Evolutionary conservation across 1,140 invertebrate genomes (phyloP).

Genomic region (Drosophila bifasciata): DNA sequence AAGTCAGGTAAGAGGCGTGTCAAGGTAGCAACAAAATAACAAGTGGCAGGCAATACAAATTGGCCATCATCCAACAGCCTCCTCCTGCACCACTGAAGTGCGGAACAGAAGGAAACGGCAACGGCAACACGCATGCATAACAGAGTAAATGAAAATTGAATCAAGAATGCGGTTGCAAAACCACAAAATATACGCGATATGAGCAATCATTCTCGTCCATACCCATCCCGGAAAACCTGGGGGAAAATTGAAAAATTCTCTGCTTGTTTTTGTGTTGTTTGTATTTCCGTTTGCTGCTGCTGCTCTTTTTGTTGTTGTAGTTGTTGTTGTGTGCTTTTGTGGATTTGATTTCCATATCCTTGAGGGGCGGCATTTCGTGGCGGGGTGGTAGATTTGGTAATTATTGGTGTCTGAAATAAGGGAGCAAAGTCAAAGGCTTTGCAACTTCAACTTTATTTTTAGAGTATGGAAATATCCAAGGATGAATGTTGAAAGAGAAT

Average conservation of each 20-base stretch:
- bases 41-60: slow-evolving; percentile 35
- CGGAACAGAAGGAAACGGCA: background rate
- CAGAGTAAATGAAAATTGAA: slow-evolving; percentile 66
- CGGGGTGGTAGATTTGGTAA: background rate
- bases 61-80: slow-evolving; percentile 23
- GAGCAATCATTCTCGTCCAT: slow-evolving; percentile 21
- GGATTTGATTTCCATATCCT: slow-evolving; percentile 65
- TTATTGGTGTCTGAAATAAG: slow-evolving; percentile 29
- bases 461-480: background rate
- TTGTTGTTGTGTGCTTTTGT: slow-evolving; percentile 56
- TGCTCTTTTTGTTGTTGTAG: slow-evolving; percentile 6
- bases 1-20: slow-evolving; percentile 37
- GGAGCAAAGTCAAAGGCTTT: slow-evolving; percentile 1
- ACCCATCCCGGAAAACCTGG: background rate
- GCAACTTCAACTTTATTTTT: slow-evolving; percentile 11
- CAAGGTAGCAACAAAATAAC: slow-evolving; percentile 46
- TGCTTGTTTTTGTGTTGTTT: slow-evolving; percentile 47
- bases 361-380: slow-evolving; percentile 33
- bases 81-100: background rate
- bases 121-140: slow-evolving; percentile 52
- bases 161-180: slow-evolving; percentile 53
- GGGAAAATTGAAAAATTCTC: slow-evolving; percentile 58
- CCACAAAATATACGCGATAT: slow-evolving; percentile 55
- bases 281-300: slow-evolving; percentile 33
- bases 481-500: no score